These are phyloP conservation scores for Gadopsis bispinosus DNA, from an alignment of 2,797 vertebrate species.

Conservation along the genomic window DNA sequence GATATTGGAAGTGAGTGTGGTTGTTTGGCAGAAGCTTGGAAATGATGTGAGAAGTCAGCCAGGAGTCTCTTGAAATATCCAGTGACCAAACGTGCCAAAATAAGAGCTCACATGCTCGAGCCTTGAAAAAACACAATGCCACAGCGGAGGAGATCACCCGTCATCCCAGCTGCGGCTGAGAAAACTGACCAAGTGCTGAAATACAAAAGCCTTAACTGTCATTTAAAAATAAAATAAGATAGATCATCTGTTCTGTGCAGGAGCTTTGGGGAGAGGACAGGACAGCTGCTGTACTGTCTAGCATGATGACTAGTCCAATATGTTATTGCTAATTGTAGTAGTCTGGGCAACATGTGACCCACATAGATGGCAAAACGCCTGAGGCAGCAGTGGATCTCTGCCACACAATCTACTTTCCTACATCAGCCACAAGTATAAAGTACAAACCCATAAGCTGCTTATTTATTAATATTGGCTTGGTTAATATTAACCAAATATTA, in stretches of 20 bases:
- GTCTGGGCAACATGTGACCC: conserved; percentile 73
- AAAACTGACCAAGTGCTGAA: conserved; percentile 8
- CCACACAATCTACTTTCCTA: conserved; percentile 50
- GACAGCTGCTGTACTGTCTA: conserved; percentile 21
- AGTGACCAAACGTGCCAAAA: conserved; percentile 49
- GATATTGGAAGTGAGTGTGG: conserved; percentile 22
- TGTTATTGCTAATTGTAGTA: conserved; percentile 66
- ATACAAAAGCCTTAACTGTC: background rate
- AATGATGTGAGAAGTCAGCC: conserved; percentile 46
- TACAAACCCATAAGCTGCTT: conserved; percentile 39
- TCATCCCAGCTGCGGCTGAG: conserved; percentile 4
- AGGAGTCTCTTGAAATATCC: conserved; percentile 37
- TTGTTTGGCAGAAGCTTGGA: conserved; percentile 46
- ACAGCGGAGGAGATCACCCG: conserved; percentile 7
- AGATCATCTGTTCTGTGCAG: conserved; percentile 14
- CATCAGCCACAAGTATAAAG: conserved; percentile 46
- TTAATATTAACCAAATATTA: background rate
- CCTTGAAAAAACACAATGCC: conserved; percentile 21
- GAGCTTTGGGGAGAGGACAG: conserved; percentile 21
- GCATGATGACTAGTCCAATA: conserved; percentile 58
- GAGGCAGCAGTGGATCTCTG: conserved; percentile 46
- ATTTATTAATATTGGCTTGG: background rate
- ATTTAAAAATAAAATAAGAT: conserved; percentile 8
- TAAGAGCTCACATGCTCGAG: conserved; percentile 35
- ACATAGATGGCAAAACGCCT: conserved; percentile 69